A percentile compares a stretch with the other conserved stretches of the same genome.
These are phyloP conservation scores for Druceiella hillmani DNA, from an alignment of 2,888 invertebrate genomes.

Conservation along the genomic window DNA sequence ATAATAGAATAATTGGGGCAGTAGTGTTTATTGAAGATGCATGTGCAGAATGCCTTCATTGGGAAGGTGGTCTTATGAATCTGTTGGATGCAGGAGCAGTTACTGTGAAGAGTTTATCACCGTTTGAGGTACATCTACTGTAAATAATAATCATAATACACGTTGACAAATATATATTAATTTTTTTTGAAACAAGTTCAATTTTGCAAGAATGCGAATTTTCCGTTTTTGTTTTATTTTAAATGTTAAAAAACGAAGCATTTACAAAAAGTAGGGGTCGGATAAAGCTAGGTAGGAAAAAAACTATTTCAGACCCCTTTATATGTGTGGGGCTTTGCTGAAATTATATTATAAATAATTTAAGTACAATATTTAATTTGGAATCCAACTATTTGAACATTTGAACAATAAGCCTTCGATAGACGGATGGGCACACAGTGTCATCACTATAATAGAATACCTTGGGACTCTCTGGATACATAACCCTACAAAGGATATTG, in stretches of 20 bases:
- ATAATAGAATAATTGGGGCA: slow-evolving; percentile 54
- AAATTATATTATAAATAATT: background rate
- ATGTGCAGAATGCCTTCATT: slow-evolving; percentile 62
- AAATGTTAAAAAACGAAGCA: too few species aligned
- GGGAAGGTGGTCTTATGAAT: slow-evolving; percentile 60
- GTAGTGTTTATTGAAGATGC: slow-evolving; percentile 60
- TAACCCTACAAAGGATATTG: background rate
- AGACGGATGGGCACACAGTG: background rate
- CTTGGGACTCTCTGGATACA: background rate
- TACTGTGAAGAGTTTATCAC: slow-evolving; percentile 58
- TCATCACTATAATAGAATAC: background rate
- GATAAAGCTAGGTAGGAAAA: too few species aligned
- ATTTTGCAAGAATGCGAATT: background rate
- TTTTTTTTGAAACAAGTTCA: too few species aligned
- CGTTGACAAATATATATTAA: too few species aligned
- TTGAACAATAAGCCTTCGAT: background rate
- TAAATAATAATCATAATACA: too few species aligned
- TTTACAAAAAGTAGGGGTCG: too few species aligned
- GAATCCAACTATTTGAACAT: background rate
- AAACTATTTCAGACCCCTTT: too few species aligned
- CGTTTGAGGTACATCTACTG: slow-evolving; percentile 52
- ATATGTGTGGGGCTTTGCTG: background rate
- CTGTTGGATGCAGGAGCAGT: slow-evolving; percentile 56
- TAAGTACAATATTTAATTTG: background rate
- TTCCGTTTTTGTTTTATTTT: background rate